Percentiles rank a stretch among this genome's conserved stretches.
Conservation (phyloP, 1,140 invertebrate species). For the Tetranychus cinnabarinus region DNA sequence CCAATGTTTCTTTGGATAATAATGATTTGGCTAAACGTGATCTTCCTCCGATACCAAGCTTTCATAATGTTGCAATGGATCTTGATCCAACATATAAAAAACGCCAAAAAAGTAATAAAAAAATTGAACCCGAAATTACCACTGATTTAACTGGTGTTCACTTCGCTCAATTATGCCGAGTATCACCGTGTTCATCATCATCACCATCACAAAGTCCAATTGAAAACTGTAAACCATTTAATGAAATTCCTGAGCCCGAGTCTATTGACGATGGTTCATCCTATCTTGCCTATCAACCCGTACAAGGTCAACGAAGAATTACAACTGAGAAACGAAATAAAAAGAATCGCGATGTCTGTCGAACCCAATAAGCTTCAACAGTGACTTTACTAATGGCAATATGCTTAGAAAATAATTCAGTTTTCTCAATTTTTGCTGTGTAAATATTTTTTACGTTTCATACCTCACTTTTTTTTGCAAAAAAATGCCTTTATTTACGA, state of each 20-base stretch:
- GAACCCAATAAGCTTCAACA: not conserved
- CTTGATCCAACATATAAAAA: conserved; percentile 31
- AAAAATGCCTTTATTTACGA: too few species aligned
- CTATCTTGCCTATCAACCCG: not conserved
- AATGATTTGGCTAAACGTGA: not conserved
- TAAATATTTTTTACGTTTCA: too few species aligned
- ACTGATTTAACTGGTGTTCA: conserved; percentile 2
- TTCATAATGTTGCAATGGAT: conserved; percentile 30
- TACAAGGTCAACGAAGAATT: not conserved
- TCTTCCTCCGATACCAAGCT: not conserved
- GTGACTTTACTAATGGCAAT: too few species aligned
- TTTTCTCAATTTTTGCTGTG: too few species aligned
- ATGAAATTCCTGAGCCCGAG: not conserved
- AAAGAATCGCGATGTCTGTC: not conserved
- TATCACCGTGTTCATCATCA: not conserved
- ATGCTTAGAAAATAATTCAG: too few species aligned
- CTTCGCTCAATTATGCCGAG: conserved; percentile 3
- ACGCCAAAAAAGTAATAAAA: not conserved
- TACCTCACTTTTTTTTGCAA: too few species aligned
- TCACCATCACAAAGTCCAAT: not conserved
- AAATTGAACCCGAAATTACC: not conserved
- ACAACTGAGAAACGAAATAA: not conserved
- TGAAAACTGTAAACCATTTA: not conserved
- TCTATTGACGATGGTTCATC: not conserved
- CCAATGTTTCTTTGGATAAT: not conserved